These are phyloP conservation scores for Drosophila sproati DNA, from an alignment of 1,140 invertebrate species.

Conservation along the genomic window DNA sequence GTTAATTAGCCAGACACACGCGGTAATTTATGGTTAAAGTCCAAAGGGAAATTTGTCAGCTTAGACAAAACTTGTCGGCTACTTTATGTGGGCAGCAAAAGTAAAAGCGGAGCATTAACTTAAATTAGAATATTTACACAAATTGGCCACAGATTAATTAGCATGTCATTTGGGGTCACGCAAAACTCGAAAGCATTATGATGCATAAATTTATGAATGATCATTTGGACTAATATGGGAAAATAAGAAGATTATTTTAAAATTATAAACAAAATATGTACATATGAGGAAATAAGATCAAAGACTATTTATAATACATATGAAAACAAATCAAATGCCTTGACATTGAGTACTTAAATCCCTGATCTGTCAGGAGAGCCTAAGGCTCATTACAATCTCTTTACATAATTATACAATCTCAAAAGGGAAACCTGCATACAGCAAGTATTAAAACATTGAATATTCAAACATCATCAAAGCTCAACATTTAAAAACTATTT, in stretches of 20 bases:
- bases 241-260: neutral
- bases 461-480: constrained; percentile 7
- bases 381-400: neutral
- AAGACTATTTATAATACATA: neutral
- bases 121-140: constrained; percentile 34
- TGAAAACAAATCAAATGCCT: neutral
- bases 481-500: constrained; percentile 21
- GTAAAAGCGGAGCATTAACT: constrained; percentile 37
- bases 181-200: constrained; percentile 14
- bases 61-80: constrained; percentile 11
- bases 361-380: neutral
- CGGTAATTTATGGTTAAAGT: constrained; percentile 40
- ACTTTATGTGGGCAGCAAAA: constrained; percentile 35
- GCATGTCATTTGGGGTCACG: constrained; percentile 22
- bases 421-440: neutral
- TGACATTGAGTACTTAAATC: neutral
- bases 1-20: constrained; percentile 51
- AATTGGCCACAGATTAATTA: constrained; percentile 25
- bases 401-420: neutral
- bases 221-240: too few relatives aligned
- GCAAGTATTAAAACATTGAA: constrained; percentile 4
- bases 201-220: neutral
- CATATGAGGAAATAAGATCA: too few relatives aligned
- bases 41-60: constrained; percentile 43
- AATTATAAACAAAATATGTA: too few relatives aligned